Base-by-base conservation (phyloP, 2,113 vertebrate genomes). In the Tachuris rubrigastra region DNA sequence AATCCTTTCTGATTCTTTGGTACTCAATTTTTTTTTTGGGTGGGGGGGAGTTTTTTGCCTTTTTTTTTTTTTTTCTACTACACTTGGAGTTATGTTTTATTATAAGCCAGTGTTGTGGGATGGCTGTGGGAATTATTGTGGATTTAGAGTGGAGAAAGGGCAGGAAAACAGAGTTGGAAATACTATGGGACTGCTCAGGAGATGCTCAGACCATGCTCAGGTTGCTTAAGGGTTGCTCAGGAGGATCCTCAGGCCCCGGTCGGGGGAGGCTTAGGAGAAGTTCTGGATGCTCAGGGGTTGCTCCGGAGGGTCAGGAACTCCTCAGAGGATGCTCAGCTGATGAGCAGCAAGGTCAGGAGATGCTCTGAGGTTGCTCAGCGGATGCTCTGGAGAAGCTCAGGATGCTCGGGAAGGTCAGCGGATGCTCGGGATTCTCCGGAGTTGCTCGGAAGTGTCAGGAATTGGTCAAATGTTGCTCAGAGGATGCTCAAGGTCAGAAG, bases 21-120 rank as follows among this genome's bases (percentile, higher is more conserved):
- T n/a, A n/a, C n/a, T n/a, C n/a, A 17, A 79, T 68, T 24, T 16
- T 11, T 23, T 19, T 58, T 68, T 68, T 39, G 3, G 56, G 8
- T 19, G 31, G 12, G 15, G 0, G 0, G 28, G 9, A 18, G 0
- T 1, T 41, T n/a, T 47, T 44, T 22, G 5, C 5, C 21, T 14
- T 0, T 22, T n/a, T 24, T 14, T 0, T 22, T n/a, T 81, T 58
- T 50, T 15, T 50, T 15, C 30, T 24, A 19, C 28, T 41, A 1
- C 0, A 1, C 14, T 65, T 4, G 5, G 53, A 72, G 25, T 3
- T 31, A 0, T 8, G 14, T 60, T 74, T 69, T 52, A 6, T 46
- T n/a, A 8, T 11, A 13, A 80, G 39, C 10, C 35, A 12, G 16
- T 3, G 10, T 2, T 19, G 5, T 35, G 49, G 19, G 23, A 2